These are phyloP conservation scores for Cygnus buccinator DNA, from an alignment of 2,113 vertebrate species.

Conservation along the genomic window DNA sequence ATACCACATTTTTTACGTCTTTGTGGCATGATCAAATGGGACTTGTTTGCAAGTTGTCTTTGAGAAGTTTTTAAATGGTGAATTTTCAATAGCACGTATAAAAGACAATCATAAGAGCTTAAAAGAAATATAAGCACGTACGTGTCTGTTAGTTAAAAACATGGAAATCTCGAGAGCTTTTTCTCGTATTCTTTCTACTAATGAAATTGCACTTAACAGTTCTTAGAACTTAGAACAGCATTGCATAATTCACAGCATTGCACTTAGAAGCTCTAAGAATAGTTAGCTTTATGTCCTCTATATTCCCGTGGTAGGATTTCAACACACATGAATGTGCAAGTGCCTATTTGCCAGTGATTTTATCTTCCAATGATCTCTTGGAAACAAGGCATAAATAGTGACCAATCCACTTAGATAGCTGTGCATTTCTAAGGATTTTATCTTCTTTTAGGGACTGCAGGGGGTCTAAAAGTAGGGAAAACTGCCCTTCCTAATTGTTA, in stretches of 20 bases:
- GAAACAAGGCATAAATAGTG: not conserved
- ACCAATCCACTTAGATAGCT: not conserved
- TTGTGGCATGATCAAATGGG: not conserved
- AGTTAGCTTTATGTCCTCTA: not conserved
- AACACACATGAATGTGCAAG: not conserved
- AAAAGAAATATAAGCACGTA: not conserved
- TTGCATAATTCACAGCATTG: not conserved
- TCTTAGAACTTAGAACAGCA: not conserved
- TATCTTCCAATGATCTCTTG: not conserved
- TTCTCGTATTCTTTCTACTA: not conserved
- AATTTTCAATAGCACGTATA: not conserved
- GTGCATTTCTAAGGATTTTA: not conserved
- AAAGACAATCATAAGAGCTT: not conserved
- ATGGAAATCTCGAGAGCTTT: not conserved
- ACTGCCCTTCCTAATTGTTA: not conserved
- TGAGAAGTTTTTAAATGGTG: not conserved
- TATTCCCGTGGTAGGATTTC: not conserved
- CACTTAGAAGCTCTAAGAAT: not conserved
- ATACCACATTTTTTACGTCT: not conserved
- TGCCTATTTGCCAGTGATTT: not conserved
- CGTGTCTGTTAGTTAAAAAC: not conserved
- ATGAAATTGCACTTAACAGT: not conserved
- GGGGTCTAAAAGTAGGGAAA: not conserved
- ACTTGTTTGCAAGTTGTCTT: not conserved
- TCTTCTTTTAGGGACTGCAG: not conserved